phyloP scores from a whole-genome alignment of 2,797 vertebrate genomes.

The Scleropages formosus region DNA sequence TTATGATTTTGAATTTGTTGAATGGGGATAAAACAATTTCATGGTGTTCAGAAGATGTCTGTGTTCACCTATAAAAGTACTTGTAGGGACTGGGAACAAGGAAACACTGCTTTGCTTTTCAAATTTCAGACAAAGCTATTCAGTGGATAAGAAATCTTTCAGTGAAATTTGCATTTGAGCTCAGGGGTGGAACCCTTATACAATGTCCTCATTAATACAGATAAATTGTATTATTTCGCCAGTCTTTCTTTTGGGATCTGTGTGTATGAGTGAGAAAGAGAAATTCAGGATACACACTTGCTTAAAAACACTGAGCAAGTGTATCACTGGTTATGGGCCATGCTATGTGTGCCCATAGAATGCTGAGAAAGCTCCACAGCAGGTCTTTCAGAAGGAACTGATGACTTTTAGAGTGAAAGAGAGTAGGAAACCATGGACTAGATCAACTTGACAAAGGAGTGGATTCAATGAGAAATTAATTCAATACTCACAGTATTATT shows the following conservation, averaged over 20 bases:
- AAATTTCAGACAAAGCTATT: conserved; percentile 29
- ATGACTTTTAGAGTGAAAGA: conserved; percentile 39
- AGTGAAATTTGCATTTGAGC: conserved; percentile 33
- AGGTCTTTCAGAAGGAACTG: conserved; percentile 39
- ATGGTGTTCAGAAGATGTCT: not conserved
- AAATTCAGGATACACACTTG: not conserved
- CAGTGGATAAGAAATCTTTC: conserved; percentile 19
- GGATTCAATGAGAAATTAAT: conserved; percentile 19
- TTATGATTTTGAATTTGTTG: conserved; percentile 19
- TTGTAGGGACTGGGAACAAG: not conserved
- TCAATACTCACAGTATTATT: not conserved
- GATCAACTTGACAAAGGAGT: conserved; percentile 34
- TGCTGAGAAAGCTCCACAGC: conserved; percentile 26
- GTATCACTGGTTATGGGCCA: not conserved
- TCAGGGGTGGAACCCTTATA: conserved; percentile 7
- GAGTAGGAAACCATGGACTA: conserved; percentile 41
- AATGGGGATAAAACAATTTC: not conserved
- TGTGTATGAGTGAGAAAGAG: conserved; percentile 7
- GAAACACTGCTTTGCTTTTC: conserved; percentile 28
- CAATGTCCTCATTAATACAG: conserved; percentile 16
- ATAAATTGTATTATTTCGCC: not conserved
- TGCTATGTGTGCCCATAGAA: not conserved
- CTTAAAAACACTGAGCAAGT: conserved; percentile 16
- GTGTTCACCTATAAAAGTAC: not conserved
- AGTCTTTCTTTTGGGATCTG: no score